These are phyloP conservation scores for Drosophila percnosoma DNA, from an alignment of 2,888 invertebrate species.

Conservation along the genomic window DNA sequence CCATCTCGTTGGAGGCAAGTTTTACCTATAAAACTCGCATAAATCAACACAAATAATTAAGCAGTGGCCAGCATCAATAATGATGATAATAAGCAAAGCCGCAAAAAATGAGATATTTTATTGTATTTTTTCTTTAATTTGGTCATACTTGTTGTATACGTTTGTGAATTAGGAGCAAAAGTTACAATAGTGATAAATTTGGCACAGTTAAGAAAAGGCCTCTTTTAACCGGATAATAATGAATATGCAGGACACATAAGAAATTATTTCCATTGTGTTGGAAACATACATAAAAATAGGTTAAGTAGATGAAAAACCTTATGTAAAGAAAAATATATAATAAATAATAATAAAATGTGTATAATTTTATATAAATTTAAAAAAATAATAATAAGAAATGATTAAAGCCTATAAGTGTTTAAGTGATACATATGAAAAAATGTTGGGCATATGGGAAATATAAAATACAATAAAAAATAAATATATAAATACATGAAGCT, in stretches of 20 bases:
- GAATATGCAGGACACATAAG: not conserved
- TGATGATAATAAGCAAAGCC: constrained; percentile 44
- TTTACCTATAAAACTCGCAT: constrained; percentile 71
- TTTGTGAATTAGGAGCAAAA: constrained; percentile 52
- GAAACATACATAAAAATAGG: not conserved
- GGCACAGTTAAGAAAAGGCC: not conserved
- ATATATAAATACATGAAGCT: not conserved
- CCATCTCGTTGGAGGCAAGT: constrained; percentile 14
- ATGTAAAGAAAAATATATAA: too few species aligned
- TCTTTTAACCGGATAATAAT: not conserved
- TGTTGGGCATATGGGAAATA: not conserved
- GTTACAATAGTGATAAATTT: constrained; percentile 9
- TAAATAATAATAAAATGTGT: not conserved
- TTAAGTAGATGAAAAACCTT: not conserved
- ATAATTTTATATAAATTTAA: not conserved
- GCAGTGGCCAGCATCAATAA: constrained; percentile 51
- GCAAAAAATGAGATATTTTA: constrained; percentile 18
- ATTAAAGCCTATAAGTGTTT: not conserved
- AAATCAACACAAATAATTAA: constrained; percentile 76
- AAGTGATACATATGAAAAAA: not conserved
- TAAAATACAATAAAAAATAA: not conserved
- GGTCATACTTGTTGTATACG: constrained; percentile 30
- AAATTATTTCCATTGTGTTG: not conserved
- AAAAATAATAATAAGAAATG: not conserved
- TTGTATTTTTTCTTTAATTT: constrained; percentile 11